phyloP scores from a whole-genome alignment of 2,113 vertebrate genomes.

The Oncorhynchus tshawytscha region DNA sequence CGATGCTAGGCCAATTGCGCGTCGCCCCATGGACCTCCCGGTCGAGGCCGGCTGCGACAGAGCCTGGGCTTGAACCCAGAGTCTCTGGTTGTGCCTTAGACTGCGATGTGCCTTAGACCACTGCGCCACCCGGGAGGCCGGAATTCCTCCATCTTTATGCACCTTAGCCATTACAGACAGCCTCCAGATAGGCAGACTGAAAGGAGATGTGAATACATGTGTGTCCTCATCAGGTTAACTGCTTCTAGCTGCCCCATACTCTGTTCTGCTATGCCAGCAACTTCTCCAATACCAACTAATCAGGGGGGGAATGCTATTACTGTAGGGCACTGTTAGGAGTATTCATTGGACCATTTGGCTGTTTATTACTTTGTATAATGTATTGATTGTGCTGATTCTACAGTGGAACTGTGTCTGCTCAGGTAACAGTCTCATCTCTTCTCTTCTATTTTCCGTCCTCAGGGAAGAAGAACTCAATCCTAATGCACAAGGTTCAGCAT shows the following conservation, averaged over 20 bases:
- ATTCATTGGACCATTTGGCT: neutral
- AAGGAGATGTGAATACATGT: conserved; percentile 5
- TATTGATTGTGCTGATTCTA: conserved; percentile 2
- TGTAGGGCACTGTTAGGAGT: neutral
- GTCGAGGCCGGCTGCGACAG: too few relatives aligned
- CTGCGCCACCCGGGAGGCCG: too few relatives aligned
- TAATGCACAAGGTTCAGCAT: conserved; percentile 96
- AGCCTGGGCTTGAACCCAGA: too few relatives aligned
- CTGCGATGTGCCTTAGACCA: too few relatives aligned
- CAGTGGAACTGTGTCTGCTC: neutral
- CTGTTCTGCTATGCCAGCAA: neutral
- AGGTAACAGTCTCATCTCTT: conserved; percentile 15
- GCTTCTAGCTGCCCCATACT: neutral
- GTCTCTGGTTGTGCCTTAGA: too few relatives aligned
- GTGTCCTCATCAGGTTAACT: neutral
- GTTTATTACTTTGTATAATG: neutral
- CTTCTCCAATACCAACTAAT: neutral
- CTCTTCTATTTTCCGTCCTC: conserved; percentile 29
- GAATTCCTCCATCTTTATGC: too few relatives aligned
- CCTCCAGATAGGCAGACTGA: neutral
- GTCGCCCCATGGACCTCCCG: too few relatives aligned
- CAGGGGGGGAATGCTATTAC: neutral
- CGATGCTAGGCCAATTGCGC: too few relatives aligned
- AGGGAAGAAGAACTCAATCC: conserved; percentile 97
- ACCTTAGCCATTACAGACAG: neutral